These are phyloP conservation scores for Sus scrofa DNA, from an alignment of 2,113 vertebrate species.

Conservation along the genomic window DNA sequence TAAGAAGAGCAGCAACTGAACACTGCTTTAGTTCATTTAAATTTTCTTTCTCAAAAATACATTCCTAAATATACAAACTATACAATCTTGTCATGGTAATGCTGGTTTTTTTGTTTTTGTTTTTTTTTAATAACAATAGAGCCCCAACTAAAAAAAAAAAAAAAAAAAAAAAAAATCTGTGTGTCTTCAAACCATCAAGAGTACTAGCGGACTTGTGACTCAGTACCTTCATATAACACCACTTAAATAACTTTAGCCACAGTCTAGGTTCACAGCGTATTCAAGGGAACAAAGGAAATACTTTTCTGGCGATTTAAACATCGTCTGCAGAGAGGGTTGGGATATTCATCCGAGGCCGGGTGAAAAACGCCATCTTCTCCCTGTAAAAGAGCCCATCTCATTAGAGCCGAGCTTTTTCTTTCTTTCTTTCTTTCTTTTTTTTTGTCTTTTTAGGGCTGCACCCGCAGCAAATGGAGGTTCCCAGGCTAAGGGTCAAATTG, in stretches of 20 bases:
- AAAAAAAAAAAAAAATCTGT: conserved; percentile 84
- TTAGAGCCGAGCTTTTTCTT: neutral
- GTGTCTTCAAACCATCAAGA: conserved; percentile 83
- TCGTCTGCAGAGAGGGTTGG: conserved; percentile 94
- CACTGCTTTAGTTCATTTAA: conserved; percentile 88
- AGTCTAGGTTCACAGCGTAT: conserved; percentile 81
- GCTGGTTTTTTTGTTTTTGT: conserved; percentile 86
- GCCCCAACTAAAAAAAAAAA: conserved; percentile 85
- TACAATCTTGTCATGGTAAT: conserved; percentile 90
- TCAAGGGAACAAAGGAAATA: conserved; percentile 86
- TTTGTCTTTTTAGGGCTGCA: too few species aligned
- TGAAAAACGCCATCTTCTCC: conserved; percentile 99
- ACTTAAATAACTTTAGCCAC: conserved; percentile 89
- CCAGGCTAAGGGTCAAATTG: too few species aligned
- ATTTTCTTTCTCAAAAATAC: conserved; percentile 91
- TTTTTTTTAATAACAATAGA: conserved; percentile 80
- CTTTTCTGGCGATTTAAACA: conserved; percentile 91
- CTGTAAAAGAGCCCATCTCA: conserved; percentile 85
- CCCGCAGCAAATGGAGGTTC: too few species aligned
- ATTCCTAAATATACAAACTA: conserved; percentile 94
- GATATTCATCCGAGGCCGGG: conserved; percentile 94
- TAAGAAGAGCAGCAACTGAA: conserved; percentile 87
- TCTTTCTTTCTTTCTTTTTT: neutral
- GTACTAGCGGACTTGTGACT: conserved; percentile 84
- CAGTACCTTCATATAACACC: conserved; percentile 89